Conservation (phyloP, 2,113 vertebrate species). For the Plotosus lineatus region DNA sequence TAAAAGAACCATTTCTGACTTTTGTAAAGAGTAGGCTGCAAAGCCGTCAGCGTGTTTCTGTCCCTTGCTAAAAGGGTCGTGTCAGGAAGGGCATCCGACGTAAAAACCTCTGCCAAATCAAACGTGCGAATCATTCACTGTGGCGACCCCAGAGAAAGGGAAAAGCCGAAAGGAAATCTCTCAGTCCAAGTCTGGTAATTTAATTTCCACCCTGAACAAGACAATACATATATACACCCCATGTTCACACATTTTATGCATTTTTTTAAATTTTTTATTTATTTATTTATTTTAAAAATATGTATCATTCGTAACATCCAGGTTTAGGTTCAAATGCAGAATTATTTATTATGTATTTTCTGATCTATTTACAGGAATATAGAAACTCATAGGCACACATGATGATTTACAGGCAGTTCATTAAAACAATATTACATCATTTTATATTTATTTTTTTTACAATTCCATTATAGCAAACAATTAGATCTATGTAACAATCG, state of each 20-base stretch:
- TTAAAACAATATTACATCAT: constrained; percentile 40
- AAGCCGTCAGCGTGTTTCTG: too few relatives aligned
- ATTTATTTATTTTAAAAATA: too few relatives aligned
- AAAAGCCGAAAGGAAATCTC: too few relatives aligned
- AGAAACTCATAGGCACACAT: constrained; percentile 57
- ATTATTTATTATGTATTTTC: constrained; percentile 48
- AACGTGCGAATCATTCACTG: too few relatives aligned
- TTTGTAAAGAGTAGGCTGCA: too few relatives aligned
- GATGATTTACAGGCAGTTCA: constrained; percentile 51
- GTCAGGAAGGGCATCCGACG: too few relatives aligned
- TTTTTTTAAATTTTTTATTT: too few relatives aligned
- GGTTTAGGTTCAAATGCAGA: constrained; percentile 40
- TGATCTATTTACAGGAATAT: constrained; percentile 45
- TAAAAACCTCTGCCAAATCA: too few relatives aligned
- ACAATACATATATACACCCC: not conserved
- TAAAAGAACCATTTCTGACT: too few relatives aligned
- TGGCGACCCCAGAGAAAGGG: too few relatives aligned
- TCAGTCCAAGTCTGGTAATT: not conserved
- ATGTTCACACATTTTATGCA: not conserved
- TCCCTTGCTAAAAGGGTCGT: too few relatives aligned
- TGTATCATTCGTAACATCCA: too few relatives aligned
- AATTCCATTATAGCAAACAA: constrained; percentile 35
- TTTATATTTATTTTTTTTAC: constrained; percentile 14
- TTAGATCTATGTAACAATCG: constrained; percentile 5
- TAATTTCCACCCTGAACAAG: not conserved